Evolutionary conservation across 2,113 vertebrate genomes (phyloP), one percentile per base, ranked within the genome.

Genomic region (Azemiops feae): DNA sequence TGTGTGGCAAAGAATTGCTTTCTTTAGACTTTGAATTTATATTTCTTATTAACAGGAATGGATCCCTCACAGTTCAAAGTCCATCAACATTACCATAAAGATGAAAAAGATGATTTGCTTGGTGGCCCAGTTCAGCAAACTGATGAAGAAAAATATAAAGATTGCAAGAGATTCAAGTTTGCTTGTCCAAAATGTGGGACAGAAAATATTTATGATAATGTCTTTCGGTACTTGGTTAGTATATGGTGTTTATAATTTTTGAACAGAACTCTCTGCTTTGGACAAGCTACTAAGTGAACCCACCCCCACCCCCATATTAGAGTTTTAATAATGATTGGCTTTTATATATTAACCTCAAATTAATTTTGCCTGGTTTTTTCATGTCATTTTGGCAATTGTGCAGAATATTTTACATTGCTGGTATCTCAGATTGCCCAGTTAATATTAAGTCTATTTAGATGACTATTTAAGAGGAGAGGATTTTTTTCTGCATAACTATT

Each of bases 61-160:
- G 99, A 99, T 97, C 98, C 99, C 0, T 97, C 98, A 94, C 99
- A 99, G 55, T 99, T 99, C 98, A 97, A 98, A 95, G 97, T 98
- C 95, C 98, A 98, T 94, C 98, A 98, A 95, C 98, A 98, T 97
- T 98, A 98, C 96, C 98, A 98, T 97, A 98, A 99, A 96, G 99
- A 99, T 97, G 99, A 99, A 97, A 98, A 97, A 1, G 99, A 99
- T 54, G 97, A 96, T 93, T 97, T 97, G 87, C 97, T 99, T 96
- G 99, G 99, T 94, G 98, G 97, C 93, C 98, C 98, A 47, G 98
- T 98, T 93, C 99, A 99, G 96, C 98, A 99, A 94, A 99, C 98
- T 0, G 99, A 99, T 87, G 99, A 99, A 95, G 99, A 99, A 96
- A 99, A 98, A 91, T 99, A 99, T 89, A 99, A 97, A 92, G 98